Base-by-base conservation (phyloP, 92 coral and sea anemone species). In the Blastomussa wellsi region DNA sequence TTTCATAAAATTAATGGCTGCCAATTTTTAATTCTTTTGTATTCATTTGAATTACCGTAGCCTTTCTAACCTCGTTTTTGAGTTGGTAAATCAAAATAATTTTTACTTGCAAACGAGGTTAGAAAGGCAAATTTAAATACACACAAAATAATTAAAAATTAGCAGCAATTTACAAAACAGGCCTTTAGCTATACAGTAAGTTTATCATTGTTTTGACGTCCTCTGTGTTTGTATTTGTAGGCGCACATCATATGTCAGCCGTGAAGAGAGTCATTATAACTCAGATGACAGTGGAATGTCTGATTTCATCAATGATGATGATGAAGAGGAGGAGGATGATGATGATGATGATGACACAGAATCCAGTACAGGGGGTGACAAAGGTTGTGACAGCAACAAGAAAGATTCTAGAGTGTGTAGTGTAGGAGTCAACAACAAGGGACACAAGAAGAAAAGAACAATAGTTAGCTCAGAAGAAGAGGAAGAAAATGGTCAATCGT, bases 241-340 rank as follows among this genome's bases (percentile, higher is more conserved):
- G 69, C 87, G 92, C 35, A 85, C 93, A 42, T 87, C 98, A 0
- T 96, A 96, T 92, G 98, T 92, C 24, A 84, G 95, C 38, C 98
- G 95, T 17, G 88, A 79, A 86, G 91, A 74, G 78, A 88, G 88
- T 29, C 79, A 79, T 29, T 70, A 83, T 77, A 88, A 85, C 75
- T 78, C 76, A 11, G 90, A 91, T 42, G 98, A 92, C 41, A 90
- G 92, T 73, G 91, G 90, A 44, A 41, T 96, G 88, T 94, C 98
- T 74, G 98, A 94, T 81, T 96, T 96, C 74, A 94, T 96, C 66
- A 90, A 84, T 81, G 98, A 96, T 90, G 91, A 75, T 80, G 88
- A 82, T 60, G 94, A 89, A 41, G 89, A 86, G 24, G 90, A 86
- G 26, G 88, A 82, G 76, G 98, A 95, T 83, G 90, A 68, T 47